These are phyloP conservation scores for Pteropus alecto DNA, from an alignment of 2,113 vertebrate species.

Conservation along the genomic window DNA sequence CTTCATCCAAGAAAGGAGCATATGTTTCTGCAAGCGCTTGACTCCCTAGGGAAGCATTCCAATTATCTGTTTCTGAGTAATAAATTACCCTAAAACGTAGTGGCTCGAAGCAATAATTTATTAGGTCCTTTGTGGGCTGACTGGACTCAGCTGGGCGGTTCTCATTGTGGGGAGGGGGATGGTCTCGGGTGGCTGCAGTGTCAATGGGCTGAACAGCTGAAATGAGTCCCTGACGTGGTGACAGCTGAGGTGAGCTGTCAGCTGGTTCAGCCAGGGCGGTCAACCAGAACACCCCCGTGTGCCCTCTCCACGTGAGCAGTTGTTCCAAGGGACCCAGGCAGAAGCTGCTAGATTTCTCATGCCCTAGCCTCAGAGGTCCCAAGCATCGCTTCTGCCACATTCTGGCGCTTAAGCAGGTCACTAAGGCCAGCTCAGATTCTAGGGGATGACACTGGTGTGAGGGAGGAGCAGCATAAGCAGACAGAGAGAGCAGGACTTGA, in stretches of 20 bases:
- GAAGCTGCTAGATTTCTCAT: background rate
- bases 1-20: background rate
- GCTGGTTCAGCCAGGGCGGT: background rate
- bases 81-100: background rate
- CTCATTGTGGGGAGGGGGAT: background rate
- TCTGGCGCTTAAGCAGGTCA: background rate
- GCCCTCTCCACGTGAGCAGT: background rate
- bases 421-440: background rate
- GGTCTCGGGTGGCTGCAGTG: fast-evolving
- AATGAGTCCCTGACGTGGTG: background rate
- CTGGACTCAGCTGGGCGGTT: background rate
- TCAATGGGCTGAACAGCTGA: background rate
- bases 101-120: background rate
- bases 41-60: background rate
- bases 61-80: background rate
- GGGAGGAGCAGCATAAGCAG: fast-evolving
- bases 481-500: background rate
- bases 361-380: background rate
- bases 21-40: background rate
- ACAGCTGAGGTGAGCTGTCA: background rate
- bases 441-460: background rate
- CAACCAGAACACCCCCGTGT: fast-evolving
- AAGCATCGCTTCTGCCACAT: background rate
- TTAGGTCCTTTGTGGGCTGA: background rate
- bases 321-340: background rate